These are phyloP conservation scores for Drosophila pectinifera DNA, from an alignment of 1,140 invertebrate species.

Conservation along the genomic window DNA sequence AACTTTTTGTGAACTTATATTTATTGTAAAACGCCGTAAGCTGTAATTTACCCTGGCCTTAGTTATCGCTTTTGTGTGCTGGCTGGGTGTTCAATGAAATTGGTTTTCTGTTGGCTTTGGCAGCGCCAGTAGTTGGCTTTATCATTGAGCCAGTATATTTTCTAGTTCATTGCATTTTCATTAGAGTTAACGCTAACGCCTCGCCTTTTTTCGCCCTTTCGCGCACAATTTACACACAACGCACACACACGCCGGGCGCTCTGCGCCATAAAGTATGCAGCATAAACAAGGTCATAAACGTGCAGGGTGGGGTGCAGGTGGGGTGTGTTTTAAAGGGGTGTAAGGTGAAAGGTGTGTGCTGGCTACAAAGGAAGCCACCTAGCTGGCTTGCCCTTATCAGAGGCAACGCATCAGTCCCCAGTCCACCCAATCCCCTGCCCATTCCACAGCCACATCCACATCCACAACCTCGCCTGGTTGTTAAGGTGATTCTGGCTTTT, in stretches of 20 bases:
- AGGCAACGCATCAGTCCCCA: slow-evolving; percentile 25
- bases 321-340: slow-evolving; percentile 7
- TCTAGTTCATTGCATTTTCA: slow-evolving; percentile 64
- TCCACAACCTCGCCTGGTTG: slow-evolving; percentile 30
- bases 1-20: neutral
- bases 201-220: slow-evolving; percentile 8
- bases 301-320: slow-evolving; percentile 25
- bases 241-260: neutral
- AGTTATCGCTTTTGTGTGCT: slow-evolving; percentile 6
- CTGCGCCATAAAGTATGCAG: slow-evolving; percentile 66
- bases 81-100: slow-evolving; percentile 30
- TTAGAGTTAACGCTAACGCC: slow-evolving; percentile 52
- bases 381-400: slow-evolving; percentile 34
- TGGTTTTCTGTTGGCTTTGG: slow-evolving; percentile 37
- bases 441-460: neutral
- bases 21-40: slow-evolving; percentile 12
- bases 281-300: slow-evolving; percentile 71
- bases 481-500: slow-evolving; percentile 64
- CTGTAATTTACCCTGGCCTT: neutral
- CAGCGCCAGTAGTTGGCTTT: slow-evolving; percentile 62
- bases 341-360: neutral
- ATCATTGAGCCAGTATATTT: slow-evolving; percentile 64
- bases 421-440: neutral
- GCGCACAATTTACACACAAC: slow-evolving; percentile 3
- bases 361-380: neutral